Evolutionary conservation across 2,888 invertebrate species (phyloP).

Genomic region (Dusona sp.): DNA sequence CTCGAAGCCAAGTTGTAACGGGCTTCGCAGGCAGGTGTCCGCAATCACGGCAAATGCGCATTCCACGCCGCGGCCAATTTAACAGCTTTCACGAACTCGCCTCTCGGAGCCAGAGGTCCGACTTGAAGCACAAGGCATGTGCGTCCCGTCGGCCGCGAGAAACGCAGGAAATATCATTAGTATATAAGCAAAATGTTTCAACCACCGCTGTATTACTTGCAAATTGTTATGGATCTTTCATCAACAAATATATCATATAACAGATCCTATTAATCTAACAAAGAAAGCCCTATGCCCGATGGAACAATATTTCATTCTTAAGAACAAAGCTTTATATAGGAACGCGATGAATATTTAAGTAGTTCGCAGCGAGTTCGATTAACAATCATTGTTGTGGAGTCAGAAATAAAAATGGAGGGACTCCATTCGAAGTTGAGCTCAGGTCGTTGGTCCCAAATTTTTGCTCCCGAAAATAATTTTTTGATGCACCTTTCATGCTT

Average conservation of each 20-base stretch:
- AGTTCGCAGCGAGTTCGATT: neutral
- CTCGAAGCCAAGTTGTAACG: conserved; percentile 61
- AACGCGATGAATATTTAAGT: neutral
- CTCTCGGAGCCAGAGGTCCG: conserved; percentile 59
- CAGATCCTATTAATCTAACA: neutral
- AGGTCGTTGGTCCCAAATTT: neutral
- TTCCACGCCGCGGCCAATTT: conserved; percentile 79
- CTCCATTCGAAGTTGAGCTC: neutral
- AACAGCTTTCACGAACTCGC: conserved; percentile 81
- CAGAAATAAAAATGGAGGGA: neutral
- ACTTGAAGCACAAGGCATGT: neutral
- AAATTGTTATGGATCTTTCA: neutral
- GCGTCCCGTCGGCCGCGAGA: conserved; percentile 45
- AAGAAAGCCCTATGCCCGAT: neutral
- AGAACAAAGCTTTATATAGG: neutral
- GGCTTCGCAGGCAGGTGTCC: conserved; percentile 77
- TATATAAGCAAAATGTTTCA: conserved; percentile 43
- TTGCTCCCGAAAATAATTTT: too few relatives aligned
- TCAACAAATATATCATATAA: neutral
- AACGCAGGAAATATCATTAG: conserved; percentile 64
- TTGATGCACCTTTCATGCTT: too few relatives aligned
- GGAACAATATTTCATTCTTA: neutral
- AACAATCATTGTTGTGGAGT: too few relatives aligned
- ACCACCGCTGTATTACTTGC: neutral
- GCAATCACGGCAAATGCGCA: conserved; percentile 81